Base-by-base conservation (phyloP, 2,797 vertebrate species). In the Tiaroga cobitis region DNA sequence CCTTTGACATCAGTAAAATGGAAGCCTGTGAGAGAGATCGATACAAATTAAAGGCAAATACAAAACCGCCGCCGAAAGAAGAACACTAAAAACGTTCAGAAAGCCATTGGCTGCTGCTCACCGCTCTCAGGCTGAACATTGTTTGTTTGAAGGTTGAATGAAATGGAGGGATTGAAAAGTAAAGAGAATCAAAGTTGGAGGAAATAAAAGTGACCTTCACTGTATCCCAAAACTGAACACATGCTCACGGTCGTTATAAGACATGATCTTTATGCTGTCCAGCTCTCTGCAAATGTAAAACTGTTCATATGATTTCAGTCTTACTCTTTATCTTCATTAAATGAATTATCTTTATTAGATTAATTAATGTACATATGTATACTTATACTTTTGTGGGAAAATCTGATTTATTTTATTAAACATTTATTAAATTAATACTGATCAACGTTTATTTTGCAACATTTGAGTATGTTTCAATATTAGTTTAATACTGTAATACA, bases 41-140 rank as follows among this genome's bases (percentile, higher is more conserved):
- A 96, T 96, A 95, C 93, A 96, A 97, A 97, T 97, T 97, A 96
- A 97, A 97, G 95, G 95, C 94, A 96, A 97, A 96, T 96, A 95
- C 90, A 93, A 94, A 95, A 91, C 87, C 39, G 51, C 78, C 85
- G 88, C 59, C 80, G 88, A 19, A 63, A 85, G 43, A 83, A 87
- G 89, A 91, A 92, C 91, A 91, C 92, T 87, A 51, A 89, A 86
- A 86, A 81, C 82, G 87, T 92, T 93, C 90, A 90, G 91, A 95
- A 95, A 95, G 92, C 91, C 89, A 91, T 95, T 92, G 90, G 86
- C 89, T 90, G 89, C 87, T 84, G 79, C 81, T 88, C 85, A 91
- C 92, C 91, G 92, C 88, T 86, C 86, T 92, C 90, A 87, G 72
- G 84, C 67, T 56, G 29, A 1, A 70, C 90, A 88, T 92, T 94